These are phyloP conservation scores for Ctenopoma kingsleyae DNA, from an alignment of 2,797 vertebrate genomes.

Conservation along the genomic window DNA sequence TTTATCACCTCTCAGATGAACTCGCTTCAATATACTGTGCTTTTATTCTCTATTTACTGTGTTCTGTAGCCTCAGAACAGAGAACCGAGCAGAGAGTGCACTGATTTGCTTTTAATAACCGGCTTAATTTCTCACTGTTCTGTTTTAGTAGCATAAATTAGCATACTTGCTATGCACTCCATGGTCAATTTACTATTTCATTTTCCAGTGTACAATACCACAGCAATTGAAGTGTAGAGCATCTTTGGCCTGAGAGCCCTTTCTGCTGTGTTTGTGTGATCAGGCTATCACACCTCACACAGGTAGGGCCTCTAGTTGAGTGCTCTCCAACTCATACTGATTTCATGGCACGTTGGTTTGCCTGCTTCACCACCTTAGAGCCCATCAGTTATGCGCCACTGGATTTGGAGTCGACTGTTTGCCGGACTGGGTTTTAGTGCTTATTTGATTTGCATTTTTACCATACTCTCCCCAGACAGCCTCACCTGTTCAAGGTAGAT, in stretches of 20 bases:
- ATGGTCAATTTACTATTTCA: slow-evolving; percentile 42
- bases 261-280: slow-evolving; percentile 60
- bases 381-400: slow-evolving; percentile 74
- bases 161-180: slow-evolving; percentile 42
- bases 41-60: slow-evolving; percentile 13
- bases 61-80: slow-evolving; percentile 2
- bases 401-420: slow-evolving; percentile 60
- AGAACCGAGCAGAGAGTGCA: slow-evolving; percentile 20
- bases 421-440: slow-evolving; percentile 62
- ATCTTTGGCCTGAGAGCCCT: slow-evolving; percentile 67
- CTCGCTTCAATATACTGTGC: slow-evolving; percentile 2
- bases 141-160: slow-evolving; percentile 45
- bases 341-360: slow-evolving; percentile 76
- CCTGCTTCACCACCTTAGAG: slow-evolving; percentile 70
- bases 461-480: slow-evolving; percentile 37
- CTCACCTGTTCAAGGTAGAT: slow-evolving; percentile 74
- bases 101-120: slow-evolving; percentile 63
- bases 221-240: slow-evolving; percentile 56
- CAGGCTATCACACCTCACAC: slow-evolving; percentile 70
- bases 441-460: slow-evolving; percentile 73
- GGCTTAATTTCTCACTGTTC: slow-evolving; percentile 45
- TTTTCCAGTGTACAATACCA: slow-evolving; percentile 49
- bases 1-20: slow-evolving; percentile 31
- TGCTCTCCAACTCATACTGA: slow-evolving; percentile 73
- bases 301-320: slow-evolving; percentile 66